Evolutionary conservation across 2,797 vertebrate species (phyloP).

Genomic region (Sebastolobus altivelis): DNA sequence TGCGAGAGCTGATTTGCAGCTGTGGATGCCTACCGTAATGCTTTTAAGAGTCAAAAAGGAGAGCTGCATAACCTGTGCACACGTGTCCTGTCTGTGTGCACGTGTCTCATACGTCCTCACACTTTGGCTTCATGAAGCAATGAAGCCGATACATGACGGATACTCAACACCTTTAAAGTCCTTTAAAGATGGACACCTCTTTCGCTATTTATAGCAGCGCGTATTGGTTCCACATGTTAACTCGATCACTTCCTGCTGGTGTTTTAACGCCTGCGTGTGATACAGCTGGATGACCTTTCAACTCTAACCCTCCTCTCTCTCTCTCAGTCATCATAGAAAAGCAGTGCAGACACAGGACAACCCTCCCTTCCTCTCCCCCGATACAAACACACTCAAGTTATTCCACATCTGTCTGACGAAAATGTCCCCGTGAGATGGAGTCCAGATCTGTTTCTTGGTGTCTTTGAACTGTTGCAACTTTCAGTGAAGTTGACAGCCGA

Average conservation of each 20-base stretch:
- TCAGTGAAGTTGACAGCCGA: conserved; percentile 21
- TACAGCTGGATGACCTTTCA: conserved; percentile 65
- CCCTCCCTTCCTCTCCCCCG: neutral
- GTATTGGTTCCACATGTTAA: conserved; percentile 44
- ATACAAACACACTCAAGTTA: conserved; percentile 13
- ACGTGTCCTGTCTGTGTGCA: conserved; percentile 17
- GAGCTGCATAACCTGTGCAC: conserved; percentile 12
- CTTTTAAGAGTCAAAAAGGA: conserved; percentile 41
- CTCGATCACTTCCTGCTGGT: conserved; percentile 48
- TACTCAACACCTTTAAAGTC: conserved; percentile 16
- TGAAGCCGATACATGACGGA: neutral
- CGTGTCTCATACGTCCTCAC: neutral
- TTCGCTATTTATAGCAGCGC: conserved; percentile 33
- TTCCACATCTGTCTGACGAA: conserved; percentile 31
- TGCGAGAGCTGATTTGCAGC: conserved; percentile 63
- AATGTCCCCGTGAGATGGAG: conserved; percentile 26
- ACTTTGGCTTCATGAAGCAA: neutral
- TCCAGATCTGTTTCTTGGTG: conserved; percentile 21
- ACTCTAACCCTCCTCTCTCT: conserved; percentile 21
- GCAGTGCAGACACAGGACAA: conserved; percentile 7
- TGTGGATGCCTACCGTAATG: conserved; percentile 53
- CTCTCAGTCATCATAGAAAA: conserved; percentile 36
- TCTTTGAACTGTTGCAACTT: conserved; percentile 48
- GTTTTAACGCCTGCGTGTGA: conserved; percentile 34
- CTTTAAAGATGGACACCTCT: conserved; percentile 9